Evolutionary conservation across 2,797 vertebrate genomes (phyloP).

Genomic region (Notolepis coatsorum): DNA sequence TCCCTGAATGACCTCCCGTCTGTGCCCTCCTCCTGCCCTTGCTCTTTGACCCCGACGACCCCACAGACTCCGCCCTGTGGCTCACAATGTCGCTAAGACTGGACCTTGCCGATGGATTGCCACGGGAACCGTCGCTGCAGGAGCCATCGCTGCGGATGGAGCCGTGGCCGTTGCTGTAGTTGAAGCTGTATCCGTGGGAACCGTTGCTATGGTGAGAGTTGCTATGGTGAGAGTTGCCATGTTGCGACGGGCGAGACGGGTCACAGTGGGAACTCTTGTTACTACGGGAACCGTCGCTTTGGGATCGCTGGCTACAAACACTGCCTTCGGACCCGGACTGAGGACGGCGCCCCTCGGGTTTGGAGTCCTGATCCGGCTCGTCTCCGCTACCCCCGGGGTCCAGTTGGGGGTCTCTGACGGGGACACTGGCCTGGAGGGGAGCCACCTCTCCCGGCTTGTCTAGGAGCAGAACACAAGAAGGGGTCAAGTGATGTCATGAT

Average conservation of each 20-base stretch:
- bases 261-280: constrained; percentile 34
- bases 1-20: constrained; percentile 33
- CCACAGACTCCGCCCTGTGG: constrained; percentile 53
- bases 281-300: constrained; percentile 37
- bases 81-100: constrained; percentile 61
- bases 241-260: constrained; percentile 16
- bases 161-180: constrained; percentile 32
- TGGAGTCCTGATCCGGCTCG: constrained; percentile 38
- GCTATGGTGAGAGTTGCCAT: constrained; percentile 19
- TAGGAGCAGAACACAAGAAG: too few species aligned
- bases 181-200: constrained; percentile 49
- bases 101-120: constrained; percentile 41
- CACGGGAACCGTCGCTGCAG: constrained; percentile 35
- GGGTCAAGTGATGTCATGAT: too few species aligned
- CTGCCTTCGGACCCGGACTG: constrained; percentile 58
- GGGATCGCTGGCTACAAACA: constrained; percentile 49
- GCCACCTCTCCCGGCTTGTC: too few species aligned
- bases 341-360: constrained; percentile 18
- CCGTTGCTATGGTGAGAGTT: constrained; percentile 30
- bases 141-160: constrained; percentile 34
- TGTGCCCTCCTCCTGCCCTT: constrained; percentile 16
- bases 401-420: constrained; percentile 11
- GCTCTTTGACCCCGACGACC: constrained; percentile 37
- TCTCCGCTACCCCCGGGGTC: constrained; percentile 25
- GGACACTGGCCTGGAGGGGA: constrained; percentile 14